A percentile compares a stretch with the other conserved stretches of the same genome.
Conservation (phyloP, 1,140 invertebrate species). For the Triops cancriformis region DNA sequence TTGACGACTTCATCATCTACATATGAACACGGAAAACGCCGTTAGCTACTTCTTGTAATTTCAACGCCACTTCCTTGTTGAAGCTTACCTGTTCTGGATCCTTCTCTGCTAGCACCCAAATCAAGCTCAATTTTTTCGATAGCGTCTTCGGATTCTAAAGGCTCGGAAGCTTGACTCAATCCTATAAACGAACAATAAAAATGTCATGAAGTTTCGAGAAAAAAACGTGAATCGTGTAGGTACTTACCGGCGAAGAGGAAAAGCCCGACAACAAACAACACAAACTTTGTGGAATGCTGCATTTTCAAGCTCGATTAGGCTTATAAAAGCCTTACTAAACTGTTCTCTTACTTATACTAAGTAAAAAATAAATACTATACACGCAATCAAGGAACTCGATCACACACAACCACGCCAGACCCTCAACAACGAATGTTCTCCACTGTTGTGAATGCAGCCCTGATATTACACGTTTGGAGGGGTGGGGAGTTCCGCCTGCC, state of each 20-base stretch:
- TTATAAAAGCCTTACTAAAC: neutral
- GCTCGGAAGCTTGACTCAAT: conserved; percentile 25
- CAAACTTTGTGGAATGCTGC: conserved; percentile 25
- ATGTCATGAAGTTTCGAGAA: neutral
- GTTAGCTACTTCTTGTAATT: neutral
- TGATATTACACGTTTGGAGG: neutral
- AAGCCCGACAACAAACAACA: conserved; percentile 19
- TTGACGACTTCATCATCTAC: conserved; percentile 66
- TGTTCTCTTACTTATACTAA: neutral
- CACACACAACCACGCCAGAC: neutral
- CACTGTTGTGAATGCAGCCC: neutral
- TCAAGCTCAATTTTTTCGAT: conserved; percentile 53
- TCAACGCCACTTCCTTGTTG: neutral
- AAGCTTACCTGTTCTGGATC: conserved; percentile 64
- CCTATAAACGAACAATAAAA: neutral
- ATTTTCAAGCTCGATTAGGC: neutral
- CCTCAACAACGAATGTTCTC: neutral
- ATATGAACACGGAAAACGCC: conserved; percentile 33
- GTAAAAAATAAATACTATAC: neutral
- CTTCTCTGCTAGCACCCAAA: conserved; percentile 68
- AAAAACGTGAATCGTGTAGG: neutral
- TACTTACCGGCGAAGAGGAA: conserved; percentile 23
- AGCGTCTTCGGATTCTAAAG: conserved; percentile 20
- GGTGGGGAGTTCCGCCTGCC: neutral
- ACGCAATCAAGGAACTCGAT: neutral